These are phyloP conservation scores for Carabus problematicus DNA, from an alignment of 2,888 invertebrate genomes.

Conservation along the genomic window DNA sequence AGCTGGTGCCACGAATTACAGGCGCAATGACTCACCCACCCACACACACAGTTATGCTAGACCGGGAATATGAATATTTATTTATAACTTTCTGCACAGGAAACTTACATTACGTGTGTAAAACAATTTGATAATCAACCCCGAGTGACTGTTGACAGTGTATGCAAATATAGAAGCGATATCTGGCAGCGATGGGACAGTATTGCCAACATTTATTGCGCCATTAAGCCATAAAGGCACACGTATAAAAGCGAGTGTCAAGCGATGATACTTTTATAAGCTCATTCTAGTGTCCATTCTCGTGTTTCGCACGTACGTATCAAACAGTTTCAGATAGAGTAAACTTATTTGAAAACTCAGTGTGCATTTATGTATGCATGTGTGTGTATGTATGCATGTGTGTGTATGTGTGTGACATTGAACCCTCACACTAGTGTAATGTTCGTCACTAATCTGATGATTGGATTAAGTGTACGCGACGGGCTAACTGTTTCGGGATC, in stretches of 20 bases:
- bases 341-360: slow-evolving; percentile 7
- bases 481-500: slow-evolving; percentile 36
- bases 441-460: slow-evolving; percentile 39
- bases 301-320: neutral
- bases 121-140: too few relatives aligned
- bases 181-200: too few relatives aligned
- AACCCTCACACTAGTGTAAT: slow-evolving; percentile 4
- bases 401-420: neutral
- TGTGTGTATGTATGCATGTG: too few relatives aligned
- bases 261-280: slow-evolving; percentile 1
- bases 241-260: slow-evolving; percentile 6
- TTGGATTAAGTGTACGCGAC: slow-evolving; percentile 36
- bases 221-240: neutral
- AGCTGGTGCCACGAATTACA: too few relatives aligned
- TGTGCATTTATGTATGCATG: too few relatives aligned
- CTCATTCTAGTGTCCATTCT: slow-evolving; percentile 6
- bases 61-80: too few relatives aligned
- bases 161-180: too few relatives aligned
- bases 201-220: slow-evolving; percentile 16
- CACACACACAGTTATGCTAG: too few relatives aligned
- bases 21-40: too few relatives aligned
- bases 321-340: slow-evolving; percentile 2
- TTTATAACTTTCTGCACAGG: too few relatives aligned
- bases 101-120: slow-evolving; percentile 36
- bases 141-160: too few relatives aligned